Evolutionary conservation across 2,888 invertebrate species (phyloP).

Genomic region (Stenchaetothrips biformis): DNA sequence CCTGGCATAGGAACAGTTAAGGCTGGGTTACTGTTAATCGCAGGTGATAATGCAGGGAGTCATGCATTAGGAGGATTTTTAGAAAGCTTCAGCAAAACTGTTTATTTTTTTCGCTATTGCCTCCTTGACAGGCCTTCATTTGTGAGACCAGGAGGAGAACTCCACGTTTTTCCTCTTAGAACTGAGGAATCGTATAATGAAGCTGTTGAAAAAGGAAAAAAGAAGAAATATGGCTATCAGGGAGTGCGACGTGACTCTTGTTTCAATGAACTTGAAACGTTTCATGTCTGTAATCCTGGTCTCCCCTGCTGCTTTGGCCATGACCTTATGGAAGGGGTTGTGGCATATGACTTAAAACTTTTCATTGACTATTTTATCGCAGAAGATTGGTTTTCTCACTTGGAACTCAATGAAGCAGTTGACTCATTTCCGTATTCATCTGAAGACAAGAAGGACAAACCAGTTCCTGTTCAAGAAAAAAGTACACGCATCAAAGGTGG

Average conservation of each 20-base stretch:
- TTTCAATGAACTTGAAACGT: neutral
- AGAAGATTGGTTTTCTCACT: too few species aligned
- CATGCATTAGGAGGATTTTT: neutral
- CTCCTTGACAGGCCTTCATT: too few species aligned
- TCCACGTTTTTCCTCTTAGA: neutral
- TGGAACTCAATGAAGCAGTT: too few species aligned
- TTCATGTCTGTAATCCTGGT: neutral
- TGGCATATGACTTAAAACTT: neutral
- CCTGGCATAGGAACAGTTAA: neutral
- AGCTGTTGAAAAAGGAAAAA: neutral
- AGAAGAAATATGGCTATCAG: neutral
- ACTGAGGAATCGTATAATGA: neutral
- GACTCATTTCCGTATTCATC: too few species aligned
- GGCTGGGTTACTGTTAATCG: neutral
- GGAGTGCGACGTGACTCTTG: neutral
- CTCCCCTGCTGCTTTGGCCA: neutral
- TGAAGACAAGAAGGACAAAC: too few species aligned
- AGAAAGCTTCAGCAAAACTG: neutral
- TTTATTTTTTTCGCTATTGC: neutral
- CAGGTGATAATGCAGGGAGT: neutral
- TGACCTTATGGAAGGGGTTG: neutral
- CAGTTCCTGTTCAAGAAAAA: too few species aligned
- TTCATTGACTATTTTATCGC: neutral
- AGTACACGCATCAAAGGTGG: too few species aligned
- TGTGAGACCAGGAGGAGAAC: too few species aligned